These are phyloP conservation scores for Brachyhypopomus occidentalis DNA, from an alignment of 2,113 vertebrate species.

Conservation along the genomic window DNA sequence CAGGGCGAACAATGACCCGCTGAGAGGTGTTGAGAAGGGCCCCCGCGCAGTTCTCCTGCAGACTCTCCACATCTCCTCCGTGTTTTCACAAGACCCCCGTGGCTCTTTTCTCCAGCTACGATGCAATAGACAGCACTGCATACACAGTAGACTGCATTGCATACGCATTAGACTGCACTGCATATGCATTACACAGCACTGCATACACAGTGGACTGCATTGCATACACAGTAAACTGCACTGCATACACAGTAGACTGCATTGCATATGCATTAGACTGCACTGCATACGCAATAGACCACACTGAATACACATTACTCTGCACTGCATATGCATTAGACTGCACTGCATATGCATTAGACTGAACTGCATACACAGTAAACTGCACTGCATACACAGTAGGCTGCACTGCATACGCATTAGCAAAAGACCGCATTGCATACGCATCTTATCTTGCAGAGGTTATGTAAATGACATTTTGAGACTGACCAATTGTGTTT, in stretches of 20 bases:
- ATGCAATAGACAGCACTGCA: neutral
- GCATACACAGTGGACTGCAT: too few relatives aligned
- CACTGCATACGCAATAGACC: neutral
- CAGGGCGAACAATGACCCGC: constrained; percentile 70
- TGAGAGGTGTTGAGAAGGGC: constrained; percentile 44
- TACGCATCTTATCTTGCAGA: neutral
- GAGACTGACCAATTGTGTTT: neutral
- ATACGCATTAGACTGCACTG: neutral
- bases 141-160: neutral
- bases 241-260: too few relatives aligned
- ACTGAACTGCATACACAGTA: neutral
- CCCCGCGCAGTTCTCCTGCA: constrained; percentile 38
- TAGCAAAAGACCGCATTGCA: too few relatives aligned
- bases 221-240: too few relatives aligned
- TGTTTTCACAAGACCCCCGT: constrained; percentile 62
- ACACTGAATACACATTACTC: too few relatives aligned
- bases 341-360: neutral
- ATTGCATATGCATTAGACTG: neutral
- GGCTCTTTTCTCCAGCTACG: constrained; percentile 37
- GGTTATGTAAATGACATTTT: neutral
- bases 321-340: neutral
- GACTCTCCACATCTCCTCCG: constrained; percentile 2
- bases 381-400: neutral
- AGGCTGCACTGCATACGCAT: too few relatives aligned
- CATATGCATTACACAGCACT: neutral